Evolutionary conservation across 2,797 vertebrate species (phyloP), one percentile per base, ranked within the genome.

Genomic region (Ctenopoma kingsleyae): DNA sequence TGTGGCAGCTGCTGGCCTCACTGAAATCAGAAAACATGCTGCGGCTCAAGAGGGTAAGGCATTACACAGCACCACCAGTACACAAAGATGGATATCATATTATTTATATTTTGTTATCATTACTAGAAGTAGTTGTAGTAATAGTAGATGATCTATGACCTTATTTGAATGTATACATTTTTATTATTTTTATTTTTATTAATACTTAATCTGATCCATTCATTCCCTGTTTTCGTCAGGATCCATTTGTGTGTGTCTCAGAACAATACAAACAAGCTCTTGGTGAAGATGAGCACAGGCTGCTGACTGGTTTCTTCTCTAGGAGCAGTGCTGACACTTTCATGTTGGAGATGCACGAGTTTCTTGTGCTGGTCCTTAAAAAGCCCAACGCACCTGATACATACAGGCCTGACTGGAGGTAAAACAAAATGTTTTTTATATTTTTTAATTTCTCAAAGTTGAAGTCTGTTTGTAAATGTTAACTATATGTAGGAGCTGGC

Each of bases 1-100:
- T 99, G 5, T 99, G 98, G 98, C 97, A 98, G 75, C 87, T 98
- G 49, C 95, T 99, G 30, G 92, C 93, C 3, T 93, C 96, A 5
- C 93, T 91, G 67, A 99, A 97, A 86, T 99, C 97, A 0, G 96
- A 98, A 87, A 95, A 95, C 63, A 95, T 96, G 89, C 91, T 99
- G 62, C 93, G 88, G 1, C 95, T 98, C 35, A 95, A 89, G 48
- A 95, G 91, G 92, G 98, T 99, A 89, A 84, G 91, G 59, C 44
- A 25, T 65, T 36, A 10, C 20, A 32, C n/a, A 50, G 1, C 2
- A 15, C 13, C 47, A 7, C 19, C 6, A 38, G 22, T 36, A 17
- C 2, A 57, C 41, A 58, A 16, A 25, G 12, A 15, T 43, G 30
- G 13, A 60, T 38, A 50, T 51, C 0, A 4, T 17, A 12, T 36